Base-by-base conservation (phyloP, 2,113 vertebrate species). In the Narcine bancroftii region DNA sequence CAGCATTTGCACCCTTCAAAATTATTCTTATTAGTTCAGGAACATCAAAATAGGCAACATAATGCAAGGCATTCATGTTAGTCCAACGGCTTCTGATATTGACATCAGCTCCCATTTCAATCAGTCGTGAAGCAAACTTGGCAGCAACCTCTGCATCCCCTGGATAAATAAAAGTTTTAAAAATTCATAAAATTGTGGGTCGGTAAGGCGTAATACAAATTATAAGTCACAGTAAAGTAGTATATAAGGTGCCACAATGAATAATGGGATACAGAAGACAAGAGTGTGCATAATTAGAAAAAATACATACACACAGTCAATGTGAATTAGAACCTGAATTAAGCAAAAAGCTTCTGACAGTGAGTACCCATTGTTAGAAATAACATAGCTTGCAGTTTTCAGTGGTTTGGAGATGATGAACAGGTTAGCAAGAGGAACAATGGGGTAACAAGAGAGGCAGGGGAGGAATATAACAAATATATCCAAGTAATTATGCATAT, bases 61-160 rank as follows among this genome's bases (percentile, higher is more conserved):
- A 99, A 94, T 99, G 99, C 95, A 99, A 95, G 69, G 99, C 98
- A 93, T 97, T 98, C 99, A 99, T 99, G 94, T 99, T 98, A 36
- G 99, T 99, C 99, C 99, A 99, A 50, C 98, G 98, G 76, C 98
- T 99, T 76, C 98, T 97, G 73, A 99, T 95, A 92, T 96, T 97
- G 1, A 96, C 96, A 29, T 99, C 97, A 0, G 98, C 99, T 71
- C 98, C 98, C 94, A 98, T 94, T 50, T 96, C 95, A 36, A 99
- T 96, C 6, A 99, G 97, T 69, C 97, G 97, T 0, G 94, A 95
- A 4, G 98, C 98, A 93, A 99, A 99, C 93, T 95, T 95, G 5
- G 97, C 97, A 50, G 99, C 97, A 0, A 95, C 97, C 93, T 98
- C 97, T 72, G 98, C 97, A 92, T 99, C 98, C 92, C 99, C 99